Evolutionary conservation across 2,113 vertebrate genomes (phyloP), one percentile per base, ranked within the genome.

Genomic region (Donacobius atricapilla): DNA sequence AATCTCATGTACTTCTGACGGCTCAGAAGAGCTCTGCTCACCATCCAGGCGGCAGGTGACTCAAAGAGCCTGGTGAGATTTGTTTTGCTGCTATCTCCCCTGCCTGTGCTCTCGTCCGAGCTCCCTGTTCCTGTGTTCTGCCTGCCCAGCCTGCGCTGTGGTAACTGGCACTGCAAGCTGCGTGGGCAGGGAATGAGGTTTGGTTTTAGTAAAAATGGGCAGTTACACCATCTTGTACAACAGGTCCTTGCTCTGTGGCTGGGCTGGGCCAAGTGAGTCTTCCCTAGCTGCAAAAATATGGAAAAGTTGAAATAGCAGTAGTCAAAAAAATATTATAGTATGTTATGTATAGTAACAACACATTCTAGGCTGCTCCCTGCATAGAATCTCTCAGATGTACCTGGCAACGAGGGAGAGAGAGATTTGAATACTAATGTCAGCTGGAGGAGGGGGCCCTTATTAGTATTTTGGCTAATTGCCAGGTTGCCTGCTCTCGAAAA

Each of bases 381-480:
- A 3, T 28, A 70, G 64, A 92, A 88, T 90, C 83, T 90, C 83
- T 19, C 85, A 93, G 88, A 68, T 95, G 80, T 33, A 92, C 89
- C 64, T 88, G 76, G 84, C 92, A 94, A 89, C 88, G 48, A 91
- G 83, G 85, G 73, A 47, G 57, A 72, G 51, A 93, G 66, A 83
- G 82, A 73, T 78, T 40, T 83, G 91, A 94, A 95, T 95, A 56
- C 73, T 79, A 95, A 93, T 76, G 61, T 78, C 81, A 76, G 65
- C 44, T 37, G 76, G 75, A 81, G 87, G 69, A 93, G 73, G 54
- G 83, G 92, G 58, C 39, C 56, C 51, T 68, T 63, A 82, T 69
- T 82, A 71, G 63, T 58, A 13, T 70, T 96, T 92, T 91, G 93
- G 66, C 89, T 95, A 92, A 91, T 93, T 96, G 90, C 93, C 94